Base-by-base conservation (phyloP, 2,888 invertebrate species). In the Drosophila prostipennis region DNA sequence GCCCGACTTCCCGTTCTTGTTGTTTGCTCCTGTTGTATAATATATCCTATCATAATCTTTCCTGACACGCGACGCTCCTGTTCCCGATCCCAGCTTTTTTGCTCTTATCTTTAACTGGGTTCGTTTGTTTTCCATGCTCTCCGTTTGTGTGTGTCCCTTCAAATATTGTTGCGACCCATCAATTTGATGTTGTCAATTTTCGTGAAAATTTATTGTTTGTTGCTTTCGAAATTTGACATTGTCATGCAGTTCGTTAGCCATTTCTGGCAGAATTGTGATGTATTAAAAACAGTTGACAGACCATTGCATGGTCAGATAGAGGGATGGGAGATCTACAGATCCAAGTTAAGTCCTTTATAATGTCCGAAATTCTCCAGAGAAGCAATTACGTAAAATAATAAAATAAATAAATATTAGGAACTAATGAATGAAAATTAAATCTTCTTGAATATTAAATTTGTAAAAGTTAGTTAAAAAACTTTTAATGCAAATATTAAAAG, bases 171-270 rank as follows among this genome's bases (percentile, higher is more conserved):
- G 65, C 68, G 76, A 71, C 60, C 87, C 86, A 87, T 83, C 82
- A 87, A 81, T 81, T 83, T 81, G 83, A 79, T 85, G 80, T 86
- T 88, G 89, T 86, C 87, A 85, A 87, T 88, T 88, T 86, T 80
- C 72, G 76, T 83, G 77, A 77, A 80, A 88, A 85, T 88, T 80
- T 85, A 87, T 87, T 78, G 81, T 76, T 87, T 78, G 74, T 61
- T 76, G 74, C 75, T 61, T 49, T 60, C 74, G 45, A 87, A 74
- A 85, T 79, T 89, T 80, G 84, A 85, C 89, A 85, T 89, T 85
- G 89, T 85, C 85, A 85, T 87, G 85, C 84, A 85, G 79, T 87
- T 85, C 81, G 85, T 89, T 85, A 77, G 81, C 77, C 60, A 68
- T 76, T 79, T 79, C 63, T 37, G 52, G 26, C 40, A 14, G 72